phyloP scores from a whole-genome alignment of 2,113 vertebrate genomes.

The Mirounga angustirostris region DNA sequence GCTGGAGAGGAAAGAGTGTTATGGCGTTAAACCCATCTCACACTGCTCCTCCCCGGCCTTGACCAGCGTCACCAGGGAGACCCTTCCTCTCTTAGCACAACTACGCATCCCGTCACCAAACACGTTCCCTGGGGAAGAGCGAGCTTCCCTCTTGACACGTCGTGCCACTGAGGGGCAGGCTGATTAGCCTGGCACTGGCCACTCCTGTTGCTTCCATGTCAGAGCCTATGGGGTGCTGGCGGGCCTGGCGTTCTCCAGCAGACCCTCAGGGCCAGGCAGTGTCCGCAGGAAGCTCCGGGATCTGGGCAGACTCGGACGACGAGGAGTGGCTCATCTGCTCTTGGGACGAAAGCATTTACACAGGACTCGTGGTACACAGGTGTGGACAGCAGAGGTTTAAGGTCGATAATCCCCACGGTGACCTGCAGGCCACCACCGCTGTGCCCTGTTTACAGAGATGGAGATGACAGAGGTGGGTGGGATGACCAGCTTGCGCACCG shows the following conservation, averaged over 20 bases:
- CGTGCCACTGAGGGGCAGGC: too few relatives aligned
- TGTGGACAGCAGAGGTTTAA: not conserved
- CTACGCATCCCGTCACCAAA: not conserved
- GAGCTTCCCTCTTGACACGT: not conserved
- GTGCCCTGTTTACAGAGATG: too few relatives aligned
- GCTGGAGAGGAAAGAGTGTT: not conserved
- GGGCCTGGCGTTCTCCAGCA: too few relatives aligned
- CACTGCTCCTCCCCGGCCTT: not conserved
- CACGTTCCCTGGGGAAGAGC: too few relatives aligned
- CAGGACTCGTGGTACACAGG: not conserved
- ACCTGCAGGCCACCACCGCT: too few relatives aligned
- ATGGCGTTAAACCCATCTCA: not conserved
- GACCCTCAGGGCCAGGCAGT: too few relatives aligned
- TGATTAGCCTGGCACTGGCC: not conserved
- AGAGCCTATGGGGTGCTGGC: not conserved
- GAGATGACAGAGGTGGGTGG: not conserved
- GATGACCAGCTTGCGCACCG: fast-evolving
- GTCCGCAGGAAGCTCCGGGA: too few relatives aligned
- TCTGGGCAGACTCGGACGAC: not conserved
- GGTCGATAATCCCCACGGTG: not conserved
- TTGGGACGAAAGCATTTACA: not conserved
- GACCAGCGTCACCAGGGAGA: not conserved
- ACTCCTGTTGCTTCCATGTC: fast-evolving
- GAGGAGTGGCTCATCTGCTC: not conserved
- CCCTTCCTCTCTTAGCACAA: not conserved